Conservation (phyloP, 2,888 invertebrate species). For the Mystacides longicornis region DNA sequence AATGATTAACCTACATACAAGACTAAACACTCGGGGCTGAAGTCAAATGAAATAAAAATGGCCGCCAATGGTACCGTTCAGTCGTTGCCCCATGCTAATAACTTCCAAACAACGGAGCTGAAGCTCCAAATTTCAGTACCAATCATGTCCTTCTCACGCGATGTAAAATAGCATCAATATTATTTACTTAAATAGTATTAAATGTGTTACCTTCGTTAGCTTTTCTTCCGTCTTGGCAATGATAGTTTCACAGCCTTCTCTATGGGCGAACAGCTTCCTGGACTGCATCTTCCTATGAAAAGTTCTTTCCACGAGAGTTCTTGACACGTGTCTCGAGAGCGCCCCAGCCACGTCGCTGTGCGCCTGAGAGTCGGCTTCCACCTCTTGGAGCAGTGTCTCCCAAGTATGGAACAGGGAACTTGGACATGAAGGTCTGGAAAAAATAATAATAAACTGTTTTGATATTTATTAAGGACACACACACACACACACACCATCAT, state of each 20-base stretch:
- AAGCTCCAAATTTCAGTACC: no score
- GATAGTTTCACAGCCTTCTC: slow-evolving; percentile 84
- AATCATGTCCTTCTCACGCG: no score
- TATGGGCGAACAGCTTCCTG: slow-evolving; percentile 81
- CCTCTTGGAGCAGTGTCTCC: slow-evolving; percentile 85
- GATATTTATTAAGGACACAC: no score
- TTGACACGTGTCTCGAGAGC: slow-evolving; percentile 67
- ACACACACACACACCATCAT: no score
- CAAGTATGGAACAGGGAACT: slow-evolving; percentile 76
- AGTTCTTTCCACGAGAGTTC: slow-evolving; percentile 78
- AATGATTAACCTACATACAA: no score
- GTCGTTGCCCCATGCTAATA: no score
- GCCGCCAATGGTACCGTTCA: no score
- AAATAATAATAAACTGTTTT: no score
- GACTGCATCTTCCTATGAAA: slow-evolving; percentile 89
- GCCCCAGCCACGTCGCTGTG: slow-evolving; percentile 79
- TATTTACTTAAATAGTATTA: background rate
- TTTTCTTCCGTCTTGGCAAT: slow-evolving; percentile 79
- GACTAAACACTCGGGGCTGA: no score
- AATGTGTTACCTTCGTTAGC: slow-evolving; percentile 55
- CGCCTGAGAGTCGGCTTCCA: slow-evolving; percentile 81
- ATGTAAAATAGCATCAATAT: background rate
- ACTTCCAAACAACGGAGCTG: no score
- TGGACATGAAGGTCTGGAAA: slow-evolving; percentile 21
- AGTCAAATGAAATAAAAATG: no score